Percentiles rank a stretch among this genome's conserved stretches.
Evolutionary conservation across 2,113 vertebrate species (phyloP).

Genomic region (Chrysochloris asiatica): DNA sequence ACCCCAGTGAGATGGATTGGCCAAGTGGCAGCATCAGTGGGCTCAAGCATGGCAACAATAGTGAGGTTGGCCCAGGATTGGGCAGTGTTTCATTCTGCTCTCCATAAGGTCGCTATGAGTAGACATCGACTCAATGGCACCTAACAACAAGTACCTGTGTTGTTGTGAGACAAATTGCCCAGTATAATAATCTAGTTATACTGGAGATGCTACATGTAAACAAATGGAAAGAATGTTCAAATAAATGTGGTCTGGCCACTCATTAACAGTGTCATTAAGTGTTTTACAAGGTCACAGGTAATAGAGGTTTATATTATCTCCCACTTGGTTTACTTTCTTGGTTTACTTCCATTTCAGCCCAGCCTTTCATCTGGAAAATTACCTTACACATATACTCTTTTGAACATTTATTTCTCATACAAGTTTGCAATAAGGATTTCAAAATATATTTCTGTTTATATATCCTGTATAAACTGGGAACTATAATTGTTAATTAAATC

Average conservation of each 20-base stretch:
- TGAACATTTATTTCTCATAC: not conserved
- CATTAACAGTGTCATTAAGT: not conserved
- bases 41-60: too few relatives aligned
- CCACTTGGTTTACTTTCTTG: not conserved
- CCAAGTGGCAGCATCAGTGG: too few relatives aligned
- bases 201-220: too few relatives aligned
- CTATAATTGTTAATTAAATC: conserved; percentile 38
- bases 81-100: too few relatives aligned
- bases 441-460: conserved; percentile 58
- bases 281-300: not conserved
- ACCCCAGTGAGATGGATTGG: too few relatives aligned
- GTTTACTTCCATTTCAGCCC: not conserved
- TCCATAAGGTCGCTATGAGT: too few relatives aligned
- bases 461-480: conserved; percentile 12
- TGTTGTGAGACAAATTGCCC: too few relatives aligned
- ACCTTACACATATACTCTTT: not conserved
- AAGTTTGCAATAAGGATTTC: not conserved
- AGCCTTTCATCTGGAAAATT: not conserved
- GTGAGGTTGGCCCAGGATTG: too few relatives aligned
- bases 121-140: too few relatives aligned
- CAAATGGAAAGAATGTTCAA: not conserved
- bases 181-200: too few relatives aligned
- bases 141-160: too few relatives aligned
- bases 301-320: not conserved
- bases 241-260: not conserved